A percentile compares a stretch with the other conserved stretches of the same genome.
Conservation (phyloP, 2,113 vertebrate genomes). For the Arizona elegans region DNA sequence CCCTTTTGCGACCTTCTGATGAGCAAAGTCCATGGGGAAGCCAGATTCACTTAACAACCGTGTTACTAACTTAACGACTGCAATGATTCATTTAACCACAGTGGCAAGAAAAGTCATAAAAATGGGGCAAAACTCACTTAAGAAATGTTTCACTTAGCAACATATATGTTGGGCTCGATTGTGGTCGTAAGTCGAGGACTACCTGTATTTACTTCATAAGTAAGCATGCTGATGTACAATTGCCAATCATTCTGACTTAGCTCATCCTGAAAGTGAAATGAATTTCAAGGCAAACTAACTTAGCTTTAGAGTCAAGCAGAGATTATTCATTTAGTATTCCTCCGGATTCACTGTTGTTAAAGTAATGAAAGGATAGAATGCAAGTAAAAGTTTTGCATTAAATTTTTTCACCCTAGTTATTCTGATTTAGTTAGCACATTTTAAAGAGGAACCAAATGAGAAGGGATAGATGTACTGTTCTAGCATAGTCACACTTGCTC, state of each 20-base stretch:
- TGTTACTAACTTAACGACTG: too few relatives aligned
- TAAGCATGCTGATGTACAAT: neutral
- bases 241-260: neutral
- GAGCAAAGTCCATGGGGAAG: too few relatives aligned
- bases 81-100: too few relatives aligned
- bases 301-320: neutral
- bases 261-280: neutral
- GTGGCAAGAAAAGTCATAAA: too few relatives aligned
- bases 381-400: neutral
- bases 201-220: neutral
- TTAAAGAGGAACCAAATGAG: neutral
- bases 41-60: too few relatives aligned
- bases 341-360: neutral
- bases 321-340: neutral
- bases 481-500: neutral
- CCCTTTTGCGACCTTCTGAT: too few relatives aligned
- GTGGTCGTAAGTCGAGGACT: too few relatives aligned
- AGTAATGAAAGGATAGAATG: neutral
- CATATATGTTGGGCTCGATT: too few relatives aligned
- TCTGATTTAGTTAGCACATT: neutral
- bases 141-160: too few relatives aligned
- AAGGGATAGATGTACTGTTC: neutral
- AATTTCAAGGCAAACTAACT: neutral
- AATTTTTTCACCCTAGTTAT: neutral
- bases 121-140: too few relatives aligned